Base-by-base conservation (phyloP, 1,140 invertebrate species). In the Zaprionus ghesquierei region DNA sequence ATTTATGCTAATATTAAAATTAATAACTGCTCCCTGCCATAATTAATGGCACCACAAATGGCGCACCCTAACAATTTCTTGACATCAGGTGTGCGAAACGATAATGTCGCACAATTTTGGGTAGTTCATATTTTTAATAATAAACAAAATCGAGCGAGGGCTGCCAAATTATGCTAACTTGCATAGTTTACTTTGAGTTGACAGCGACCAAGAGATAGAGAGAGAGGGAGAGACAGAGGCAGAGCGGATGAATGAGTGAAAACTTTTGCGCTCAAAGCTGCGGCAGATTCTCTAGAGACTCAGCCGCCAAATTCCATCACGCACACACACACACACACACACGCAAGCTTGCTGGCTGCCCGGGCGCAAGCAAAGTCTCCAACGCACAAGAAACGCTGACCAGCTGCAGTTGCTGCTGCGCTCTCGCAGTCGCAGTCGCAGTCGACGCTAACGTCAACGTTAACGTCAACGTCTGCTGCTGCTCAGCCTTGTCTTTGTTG, bases 351-450 rank as follows among this genome's bases (percentile, higher is more conserved):
- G 33, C 55, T 54, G 55, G 41, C 31, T 59, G 53, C 54, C 58
- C 50, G 49, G 56, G 53, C 51, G 46, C 46, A 54, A 38, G 56
- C 69, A 77, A 86, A 87, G 82, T 87, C 82, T 87, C 82, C 82
- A 87, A 82, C 44, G 80, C 81, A n/a, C n/a, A n/a, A n/a, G n/a
- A n/a, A n/a, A n/a, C 77, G 79, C 78, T 81, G 78, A 62, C 73
- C 78, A 78, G 76, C 75, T 66, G 75, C 55, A 58, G 77, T 74
- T 53, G 69, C 59, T 53, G 69, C 59, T 58, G 69, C 59, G 62
- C 44, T 41, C 25, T 38, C 49, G 27, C 15, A 10, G 50, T 49
- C 55, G 29, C 2, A 20, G 76, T 27, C 44, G 8, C 35, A n/a
- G 35, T 41, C 25, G 35, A 41, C 8, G 69, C 25, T n/a, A 33